phyloP scores from a whole-genome alignment of 2,797 vertebrate species.

The Toxotes lorentzi region DNA sequence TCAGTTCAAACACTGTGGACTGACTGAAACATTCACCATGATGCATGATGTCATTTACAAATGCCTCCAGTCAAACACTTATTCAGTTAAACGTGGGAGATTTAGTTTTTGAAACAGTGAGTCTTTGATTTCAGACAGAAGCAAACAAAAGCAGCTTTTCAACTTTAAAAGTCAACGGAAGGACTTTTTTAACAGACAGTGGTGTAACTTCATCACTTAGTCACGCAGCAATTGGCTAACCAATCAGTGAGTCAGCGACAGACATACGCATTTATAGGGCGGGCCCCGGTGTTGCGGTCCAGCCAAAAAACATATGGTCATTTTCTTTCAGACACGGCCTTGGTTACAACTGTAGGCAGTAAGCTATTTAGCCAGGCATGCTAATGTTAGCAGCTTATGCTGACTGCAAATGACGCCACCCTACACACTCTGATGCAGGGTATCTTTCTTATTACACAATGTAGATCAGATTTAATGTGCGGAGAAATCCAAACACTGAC shows the following conservation, averaged over 20 bases:
- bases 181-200: too few species aligned
- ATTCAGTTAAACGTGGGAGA: neutral
- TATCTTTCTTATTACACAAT: neutral
- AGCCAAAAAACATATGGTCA: neutral
- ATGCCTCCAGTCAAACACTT: neutral
- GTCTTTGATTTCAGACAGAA: neutral
- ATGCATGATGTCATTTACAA: neutral
- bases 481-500: neutral
- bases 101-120: neutral
- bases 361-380: neutral
- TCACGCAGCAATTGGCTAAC: too few species aligned
- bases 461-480: neutral
- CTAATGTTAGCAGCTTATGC: neutral
- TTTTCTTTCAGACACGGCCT: neutral
- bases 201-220: too few species aligned
- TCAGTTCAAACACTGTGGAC: neutral
- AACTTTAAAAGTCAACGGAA: neutral
- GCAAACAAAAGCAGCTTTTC: neutral
- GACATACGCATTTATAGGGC: too few species aligned
- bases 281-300: neutral
- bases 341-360: neutral
- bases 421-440: neutral
- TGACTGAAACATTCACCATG: neutral
- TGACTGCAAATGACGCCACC: neutral
- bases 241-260: too few species aligned